Conservation (phyloP, 2,797 vertebrate species). For the Scleropages formosus region DNA sequence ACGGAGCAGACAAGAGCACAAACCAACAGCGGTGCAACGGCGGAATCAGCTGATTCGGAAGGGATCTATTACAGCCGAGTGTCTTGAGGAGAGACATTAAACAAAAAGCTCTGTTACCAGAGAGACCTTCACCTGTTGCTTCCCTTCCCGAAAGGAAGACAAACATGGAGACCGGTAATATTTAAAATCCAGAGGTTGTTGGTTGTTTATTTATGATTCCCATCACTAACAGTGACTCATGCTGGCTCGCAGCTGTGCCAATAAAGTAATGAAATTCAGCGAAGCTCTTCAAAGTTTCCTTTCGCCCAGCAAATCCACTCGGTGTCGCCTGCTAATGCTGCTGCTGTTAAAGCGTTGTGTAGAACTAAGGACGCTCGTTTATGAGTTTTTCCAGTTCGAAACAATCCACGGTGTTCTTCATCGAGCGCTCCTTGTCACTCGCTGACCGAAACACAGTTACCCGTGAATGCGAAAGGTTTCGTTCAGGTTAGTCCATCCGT, state of each 20-base stretch:
- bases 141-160: constrained; percentile 24
- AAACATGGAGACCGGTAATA: neutral
- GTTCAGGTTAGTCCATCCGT: neutral
- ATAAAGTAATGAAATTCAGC: constrained; percentile 14
- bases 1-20: constrained; percentile 85
- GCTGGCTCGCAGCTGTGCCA: constrained; percentile 27
- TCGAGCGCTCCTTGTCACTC: neutral
- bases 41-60: constrained; percentile 84
- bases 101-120: constrained; percentile 3
- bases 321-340: constrained; percentile 34
- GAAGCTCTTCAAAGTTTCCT: constrained; percentile 44
- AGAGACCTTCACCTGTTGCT: constrained; percentile 27
- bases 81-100: constrained; percentile 39
- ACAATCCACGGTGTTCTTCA: neutral
- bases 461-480: neutral
- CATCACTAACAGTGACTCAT: constrained; percentile 6
- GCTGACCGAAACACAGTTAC: neutral
- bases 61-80: constrained; percentile 78
- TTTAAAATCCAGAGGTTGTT: constrained; percentile 30
- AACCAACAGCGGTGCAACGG: constrained; percentile 79
- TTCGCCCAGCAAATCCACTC: constrained; percentile 38
- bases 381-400: constrained; percentile 35
- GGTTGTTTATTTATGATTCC: constrained; percentile 45
- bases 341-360: neutral
- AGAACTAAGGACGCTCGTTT: constrained; percentile 43